phyloP scores from a whole-genome alignment of 2,797 vertebrate genomes.

The Coendou prehensilis region DNA sequence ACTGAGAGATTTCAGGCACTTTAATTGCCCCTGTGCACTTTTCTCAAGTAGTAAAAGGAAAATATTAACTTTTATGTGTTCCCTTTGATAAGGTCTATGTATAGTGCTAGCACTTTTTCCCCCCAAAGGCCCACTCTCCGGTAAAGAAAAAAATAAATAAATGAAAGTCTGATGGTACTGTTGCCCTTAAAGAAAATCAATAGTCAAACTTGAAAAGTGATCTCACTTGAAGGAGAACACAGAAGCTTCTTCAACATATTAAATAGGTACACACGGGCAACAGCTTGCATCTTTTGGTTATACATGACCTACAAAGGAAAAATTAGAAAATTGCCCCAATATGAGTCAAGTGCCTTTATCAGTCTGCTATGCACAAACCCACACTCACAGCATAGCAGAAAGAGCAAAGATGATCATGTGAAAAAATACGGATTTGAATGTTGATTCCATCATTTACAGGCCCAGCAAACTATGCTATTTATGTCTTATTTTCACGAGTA shows the following conservation, averaged over 20 bases:
- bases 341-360: not conserved
- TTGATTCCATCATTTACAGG: not conserved
- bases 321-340: not conserved
- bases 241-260: slow-evolving; percentile 31
- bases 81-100: slow-evolving; percentile 80
- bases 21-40: slow-evolving; percentile 79
- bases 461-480: not conserved
- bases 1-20: slow-evolving; percentile 63
- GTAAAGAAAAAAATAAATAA: slow-evolving; percentile 68
- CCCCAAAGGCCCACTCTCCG: slow-evolving; percentile 49
- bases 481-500: not conserved
- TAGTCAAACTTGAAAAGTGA: slow-evolving; percentile 69
- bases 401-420: not conserved
- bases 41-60: slow-evolving; percentile 83
- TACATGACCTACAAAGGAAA: slow-evolving; percentile 37
- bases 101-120: slow-evolving; percentile 63
- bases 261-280: not conserved
- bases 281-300: slow-evolving; percentile 42
- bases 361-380: not conserved
- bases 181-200: slow-evolving; percentile 83
- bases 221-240: slow-evolving; percentile 48
- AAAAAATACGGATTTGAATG: not conserved
- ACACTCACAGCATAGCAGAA: not conserved
- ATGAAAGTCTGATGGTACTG: slow-evolving; percentile 64
- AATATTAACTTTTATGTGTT: slow-evolving; percentile 85